Base-by-base conservation (phyloP, 2,113 vertebrate genomes). In the Prochilodus magdalenae region DNA sequence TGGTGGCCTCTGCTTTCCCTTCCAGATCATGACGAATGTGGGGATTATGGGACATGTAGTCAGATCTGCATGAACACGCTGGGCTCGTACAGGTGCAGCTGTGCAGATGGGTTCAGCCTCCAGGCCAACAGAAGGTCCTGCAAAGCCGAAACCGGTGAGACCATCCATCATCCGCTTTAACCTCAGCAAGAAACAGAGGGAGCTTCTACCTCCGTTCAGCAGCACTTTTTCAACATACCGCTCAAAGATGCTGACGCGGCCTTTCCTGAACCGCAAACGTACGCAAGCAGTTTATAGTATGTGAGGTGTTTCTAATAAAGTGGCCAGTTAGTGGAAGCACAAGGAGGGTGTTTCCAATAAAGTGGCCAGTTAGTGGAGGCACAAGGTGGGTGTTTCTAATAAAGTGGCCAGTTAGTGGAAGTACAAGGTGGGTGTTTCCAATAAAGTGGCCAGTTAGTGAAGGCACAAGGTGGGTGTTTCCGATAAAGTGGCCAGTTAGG, bases 21-120 rank as follows among this genome's bases (percentile, higher is more conserved):
- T 85, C n/a, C 80, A 97, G 96, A 97, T 93, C 78, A 91, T 84
- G 93, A 97, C 87, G 96, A 97, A 86, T 97, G 96, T 65, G 75
- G 89, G 60, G 47, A 22, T 0, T 96, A 96, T 27, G 95, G 95
- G 6, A 91, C 88, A 24, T 97, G 96, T 14, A 96, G 95, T 89
- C 96, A 97, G 87, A 92, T 69, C 47, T 97, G 96, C 81, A 29
- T 67, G 69, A 97, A 97, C 84, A 95, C 93, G 0, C 84, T 91
- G 0, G 95, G 95, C 44, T 95, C 96, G 0, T 96, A 94, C 69
- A 57, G 70, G 2, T 97, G 96, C 85, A 92, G 93, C 67, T 97
- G 96, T 81, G 93, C 92, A 80, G 95, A 97, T 13, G 96, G 96
- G 33, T 97, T 94, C 6, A 80, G 95, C 16, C 90, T 96, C 69